phyloP scores from a whole-genome alignment of 2,888 invertebrate genomes.

The Catocala nupta region DNA sequence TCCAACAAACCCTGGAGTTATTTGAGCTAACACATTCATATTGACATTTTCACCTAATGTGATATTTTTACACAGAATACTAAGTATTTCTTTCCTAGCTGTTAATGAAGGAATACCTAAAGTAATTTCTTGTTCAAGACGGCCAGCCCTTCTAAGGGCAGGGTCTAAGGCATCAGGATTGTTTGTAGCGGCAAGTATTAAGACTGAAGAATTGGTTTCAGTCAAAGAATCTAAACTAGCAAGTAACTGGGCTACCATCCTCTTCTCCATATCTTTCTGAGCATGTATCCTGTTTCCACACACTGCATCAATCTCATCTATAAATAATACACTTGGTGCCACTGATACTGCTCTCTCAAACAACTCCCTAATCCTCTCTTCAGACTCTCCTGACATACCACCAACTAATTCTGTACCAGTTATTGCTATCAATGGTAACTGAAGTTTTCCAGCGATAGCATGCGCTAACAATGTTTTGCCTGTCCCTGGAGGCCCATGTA shows the following conservation, averaged over 20 bases:
- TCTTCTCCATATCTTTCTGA: slow-evolving; percentile 97
- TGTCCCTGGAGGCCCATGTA: slow-evolving; percentile 98
- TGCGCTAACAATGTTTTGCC: slow-evolving; percentile 95
- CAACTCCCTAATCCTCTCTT: slow-evolving; percentile 95
- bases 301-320: slow-evolving; percentile 99
- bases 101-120: slow-evolving; percentile 97
- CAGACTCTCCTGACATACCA: slow-evolving; percentile 98
- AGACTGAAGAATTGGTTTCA: slow-evolving; percentile 88
- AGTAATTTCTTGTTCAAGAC: slow-evolving; percentile 97
- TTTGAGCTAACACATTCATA: slow-evolving; percentile 91
- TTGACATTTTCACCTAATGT: slow-evolving; percentile 91
- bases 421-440: slow-evolving; percentile 94
- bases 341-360: slow-evolving; percentile 93
- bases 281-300: slow-evolving; percentile 96
- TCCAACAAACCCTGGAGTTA: slow-evolving; percentile 98
- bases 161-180: slow-evolving; percentile 97
- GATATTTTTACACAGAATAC: slow-evolving; percentile 90
- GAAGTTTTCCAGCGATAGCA: slow-evolving; percentile 95
- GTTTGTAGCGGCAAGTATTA: slow-evolving; percentile 98
- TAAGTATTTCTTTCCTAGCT: slow-evolving; percentile 93
- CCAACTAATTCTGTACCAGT: slow-evolving; percentile 97
- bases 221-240: slow-evolving; percentile 94
- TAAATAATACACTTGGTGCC: slow-evolving; percentile 95
- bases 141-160: slow-evolving; percentile 95
- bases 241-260: slow-evolving; percentile 97